phyloP scores from a whole-genome alignment of 2,888 invertebrate genomes.

The Lycophotia porphyrea region DNA sequence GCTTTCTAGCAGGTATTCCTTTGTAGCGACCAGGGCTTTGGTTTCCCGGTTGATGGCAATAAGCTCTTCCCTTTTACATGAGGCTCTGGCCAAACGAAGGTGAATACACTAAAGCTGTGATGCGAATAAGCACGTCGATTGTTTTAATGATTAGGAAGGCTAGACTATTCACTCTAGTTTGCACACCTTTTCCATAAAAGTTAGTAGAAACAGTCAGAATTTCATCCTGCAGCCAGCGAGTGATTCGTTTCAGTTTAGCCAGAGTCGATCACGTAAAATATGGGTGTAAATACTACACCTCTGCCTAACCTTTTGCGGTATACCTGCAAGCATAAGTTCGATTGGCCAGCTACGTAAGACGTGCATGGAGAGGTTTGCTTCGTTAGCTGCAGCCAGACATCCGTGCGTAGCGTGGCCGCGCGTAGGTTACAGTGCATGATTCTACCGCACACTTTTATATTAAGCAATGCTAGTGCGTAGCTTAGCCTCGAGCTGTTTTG shows the following conservation, averaged over 20 bases:
- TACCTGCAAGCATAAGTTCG: no score
- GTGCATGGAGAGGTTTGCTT: neutral
- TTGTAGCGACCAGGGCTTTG: neutral
- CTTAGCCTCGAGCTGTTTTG: neutral
- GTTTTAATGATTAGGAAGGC: neutral
- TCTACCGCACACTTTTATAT: neutral
- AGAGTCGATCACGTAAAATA: no score
- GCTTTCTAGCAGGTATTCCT: no score
- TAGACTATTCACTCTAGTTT: no score
- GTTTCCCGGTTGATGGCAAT: neutral
- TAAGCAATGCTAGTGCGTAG: neutral
- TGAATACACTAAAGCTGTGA: neutral
- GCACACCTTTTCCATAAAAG: no score
- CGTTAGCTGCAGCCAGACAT: neutral
- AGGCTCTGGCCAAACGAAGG: neutral
- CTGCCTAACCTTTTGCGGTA: no score
- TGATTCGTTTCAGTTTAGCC: no score
- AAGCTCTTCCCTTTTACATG: neutral
- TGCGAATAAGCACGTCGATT: no score
- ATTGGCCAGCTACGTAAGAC: neutral
- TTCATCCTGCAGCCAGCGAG: no score
- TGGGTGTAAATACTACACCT: no score
- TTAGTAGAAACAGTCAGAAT: no score
- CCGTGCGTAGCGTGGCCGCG: no score
- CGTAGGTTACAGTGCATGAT: neutral